Evolutionary conservation across 2,888 invertebrate genomes (phyloP).

Genomic region (Teinopalpus imperialis): DNA sequence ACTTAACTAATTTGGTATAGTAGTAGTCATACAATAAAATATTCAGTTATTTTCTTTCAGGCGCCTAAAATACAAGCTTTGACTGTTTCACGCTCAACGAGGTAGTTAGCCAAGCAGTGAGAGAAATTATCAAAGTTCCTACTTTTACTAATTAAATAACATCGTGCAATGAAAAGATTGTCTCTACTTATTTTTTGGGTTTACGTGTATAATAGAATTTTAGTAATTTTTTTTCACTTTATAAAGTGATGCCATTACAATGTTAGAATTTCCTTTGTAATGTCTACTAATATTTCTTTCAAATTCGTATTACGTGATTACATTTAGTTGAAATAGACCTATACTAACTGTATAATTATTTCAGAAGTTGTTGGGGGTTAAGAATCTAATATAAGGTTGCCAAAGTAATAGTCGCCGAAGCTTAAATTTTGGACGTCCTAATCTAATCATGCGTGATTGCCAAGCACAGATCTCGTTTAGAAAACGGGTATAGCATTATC

Average conservation of each 20-base stretch:
- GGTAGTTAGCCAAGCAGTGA: neutral
- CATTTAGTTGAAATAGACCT: neutral
- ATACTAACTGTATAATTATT: neutral
- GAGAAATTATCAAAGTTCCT: too few relatives aligned
- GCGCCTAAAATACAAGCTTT: constrained; percentile 3
- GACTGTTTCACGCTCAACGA: neutral
- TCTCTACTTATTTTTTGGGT: too few relatives aligned
- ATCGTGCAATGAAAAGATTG: neutral
- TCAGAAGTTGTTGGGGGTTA: neutral
- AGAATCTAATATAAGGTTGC: constrained; percentile 12
- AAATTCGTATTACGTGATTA: too few relatives aligned
- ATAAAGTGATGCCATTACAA: constrained; percentile 1
- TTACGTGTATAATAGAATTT: too few relatives aligned
- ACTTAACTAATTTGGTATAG: too few relatives aligned
- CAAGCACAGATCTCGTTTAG: constrained; percentile 30
- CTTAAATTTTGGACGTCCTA: neutral
- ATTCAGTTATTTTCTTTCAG: neutral
- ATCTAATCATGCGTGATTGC: constrained; percentile 23
- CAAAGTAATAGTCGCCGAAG: neutral
- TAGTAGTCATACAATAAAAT: too few relatives aligned
- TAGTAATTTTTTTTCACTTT: too few relatives aligned
- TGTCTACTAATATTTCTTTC: constrained; percentile 3
- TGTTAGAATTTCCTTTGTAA: constrained; percentile 5
- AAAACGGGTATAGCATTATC: constrained; percentile 29
- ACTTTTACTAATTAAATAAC: neutral